A percentile compares a stretch with the other conserved stretches of the same genome.
Evolutionary conservation across 2,113 vertebrate species (phyloP).

Genomic region (Nanorana parkeri): DNA sequence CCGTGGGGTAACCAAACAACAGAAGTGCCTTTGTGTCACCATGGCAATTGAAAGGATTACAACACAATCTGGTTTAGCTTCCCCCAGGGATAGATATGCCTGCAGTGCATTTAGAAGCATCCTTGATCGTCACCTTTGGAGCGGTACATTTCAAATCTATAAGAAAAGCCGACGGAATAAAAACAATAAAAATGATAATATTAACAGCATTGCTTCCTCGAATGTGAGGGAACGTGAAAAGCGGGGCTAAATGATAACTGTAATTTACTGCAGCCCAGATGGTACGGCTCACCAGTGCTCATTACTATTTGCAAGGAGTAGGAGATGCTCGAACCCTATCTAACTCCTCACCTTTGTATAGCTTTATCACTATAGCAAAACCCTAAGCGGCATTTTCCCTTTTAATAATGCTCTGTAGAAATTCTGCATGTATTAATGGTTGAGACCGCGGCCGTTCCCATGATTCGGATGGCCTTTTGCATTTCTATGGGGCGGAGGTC

Average conservation of each 20-base stretch:
- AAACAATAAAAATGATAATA: too few species aligned
- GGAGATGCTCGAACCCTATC: slow-evolving; percentile 16
- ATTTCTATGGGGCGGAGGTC: slow-evolving; percentile 42
- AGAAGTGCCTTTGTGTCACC: slow-evolving; percentile 39
- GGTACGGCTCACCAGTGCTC: slow-evolving; percentile 40
- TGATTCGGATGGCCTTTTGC: slow-evolving; percentile 2
- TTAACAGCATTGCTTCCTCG: background rate
- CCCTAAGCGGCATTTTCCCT: too few species aligned
- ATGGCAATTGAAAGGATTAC: slow-evolving; percentile 30
- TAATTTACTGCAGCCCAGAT: slow-evolving; percentile 37
- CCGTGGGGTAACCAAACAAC: slow-evolving; percentile 15
- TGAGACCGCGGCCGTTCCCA: background rate
- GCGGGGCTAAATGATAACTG: slow-evolving; percentile 18
- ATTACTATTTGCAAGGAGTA: slow-evolving; percentile 31
- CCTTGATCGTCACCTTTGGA: slow-evolving; percentile 13
- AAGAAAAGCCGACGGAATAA: background rate
- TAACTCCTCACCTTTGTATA: background rate
- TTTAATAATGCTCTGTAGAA: background rate
- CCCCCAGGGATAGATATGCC: slow-evolving; percentile 25
- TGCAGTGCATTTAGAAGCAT: slow-evolving; percentile 32
- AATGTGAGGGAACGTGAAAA: background rate
- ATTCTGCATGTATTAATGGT: background rate
- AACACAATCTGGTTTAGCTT: slow-evolving; percentile 31
- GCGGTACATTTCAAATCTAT: background rate
- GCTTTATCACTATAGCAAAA: too few species aligned